These are phyloP conservation scores for Callipepla squamata DNA, from an alignment of 2,113 vertebrate species.

Conservation along the genomic window DNA sequence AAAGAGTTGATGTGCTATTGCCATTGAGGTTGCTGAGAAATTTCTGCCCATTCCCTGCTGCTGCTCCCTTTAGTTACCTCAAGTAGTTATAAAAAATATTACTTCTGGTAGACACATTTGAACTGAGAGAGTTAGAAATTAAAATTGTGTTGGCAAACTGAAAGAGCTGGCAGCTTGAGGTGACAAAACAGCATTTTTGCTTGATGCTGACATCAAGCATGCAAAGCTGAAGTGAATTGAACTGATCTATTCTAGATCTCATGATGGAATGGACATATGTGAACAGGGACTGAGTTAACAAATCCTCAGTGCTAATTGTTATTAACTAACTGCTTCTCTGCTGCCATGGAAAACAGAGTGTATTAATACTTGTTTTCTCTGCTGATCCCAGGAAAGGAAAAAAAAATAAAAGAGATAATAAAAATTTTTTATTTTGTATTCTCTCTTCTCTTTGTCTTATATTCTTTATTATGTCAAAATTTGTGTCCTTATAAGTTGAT, in stretches of 20 bases:
- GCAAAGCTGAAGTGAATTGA: neutral
- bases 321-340: neutral
- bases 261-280: fast-evolving
- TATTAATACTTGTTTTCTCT: neutral
- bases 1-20: neutral
- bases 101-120: fast-evolving
- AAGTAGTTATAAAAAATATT: neutral
- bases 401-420: neutral
- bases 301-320: fast-evolving
- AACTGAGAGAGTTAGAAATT: neutral
- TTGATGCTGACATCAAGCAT: fast-evolving
- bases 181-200: neutral
- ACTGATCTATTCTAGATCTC: neutral
- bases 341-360: neutral
- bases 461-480: neutral
- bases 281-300: neutral
- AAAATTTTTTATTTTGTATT: neutral
- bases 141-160: neutral
- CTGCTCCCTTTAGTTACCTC: neutral
- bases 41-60: neutral
- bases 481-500: neutral
- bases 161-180: neutral
- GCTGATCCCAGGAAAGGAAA: neutral
- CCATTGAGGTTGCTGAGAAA: neutral
- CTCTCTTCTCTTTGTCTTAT: neutral